phyloP scores from a whole-genome alignment of 2,888 invertebrate species.

The Lycia hirtaria region DNA sequence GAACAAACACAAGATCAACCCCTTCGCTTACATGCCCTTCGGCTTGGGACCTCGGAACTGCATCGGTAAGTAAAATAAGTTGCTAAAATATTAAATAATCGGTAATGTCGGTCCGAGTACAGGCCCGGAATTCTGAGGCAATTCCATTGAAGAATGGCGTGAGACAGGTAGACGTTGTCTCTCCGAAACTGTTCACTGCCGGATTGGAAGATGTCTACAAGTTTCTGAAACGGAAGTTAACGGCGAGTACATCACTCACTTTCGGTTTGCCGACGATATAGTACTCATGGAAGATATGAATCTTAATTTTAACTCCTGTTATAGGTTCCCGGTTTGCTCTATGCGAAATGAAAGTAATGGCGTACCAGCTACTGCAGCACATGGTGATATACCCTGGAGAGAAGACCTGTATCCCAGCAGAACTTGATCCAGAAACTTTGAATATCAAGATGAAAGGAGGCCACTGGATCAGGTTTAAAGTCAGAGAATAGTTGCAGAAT shows the following conservation, averaged over 20 bases:
- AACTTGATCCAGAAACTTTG: conserved; percentile 48
- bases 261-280: too few species aligned
- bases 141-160: too few species aligned
- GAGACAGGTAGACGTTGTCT: too few species aligned
- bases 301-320: conserved; percentile 1
- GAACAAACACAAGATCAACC: conserved; percentile 55
- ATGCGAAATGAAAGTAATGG: conserved; percentile 68
- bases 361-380: conserved; percentile 63
- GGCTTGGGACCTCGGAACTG: conserved; percentile 68
- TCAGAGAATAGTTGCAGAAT: too few species aligned
- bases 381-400: conserved; percentile 60
- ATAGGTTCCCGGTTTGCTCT: conserved; percentile 70
- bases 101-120: too few species aligned
- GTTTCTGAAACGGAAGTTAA: too few species aligned
- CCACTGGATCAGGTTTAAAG: conserved; percentile 56
- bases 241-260: too few species aligned
- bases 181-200: too few species aligned
- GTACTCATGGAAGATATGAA: too few species aligned
- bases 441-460: conserved; percentile 60
- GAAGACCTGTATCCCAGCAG: conserved; percentile 57
- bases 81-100: too few species aligned
- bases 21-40: conserved; percentile 60
- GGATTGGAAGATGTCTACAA: too few species aligned
- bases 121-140: too few species aligned
- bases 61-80: conserved; percentile 64